Evolutionary conservation across 1,140 invertebrate species (phyloP).

Genomic region (Charaxes varanes): DNA sequence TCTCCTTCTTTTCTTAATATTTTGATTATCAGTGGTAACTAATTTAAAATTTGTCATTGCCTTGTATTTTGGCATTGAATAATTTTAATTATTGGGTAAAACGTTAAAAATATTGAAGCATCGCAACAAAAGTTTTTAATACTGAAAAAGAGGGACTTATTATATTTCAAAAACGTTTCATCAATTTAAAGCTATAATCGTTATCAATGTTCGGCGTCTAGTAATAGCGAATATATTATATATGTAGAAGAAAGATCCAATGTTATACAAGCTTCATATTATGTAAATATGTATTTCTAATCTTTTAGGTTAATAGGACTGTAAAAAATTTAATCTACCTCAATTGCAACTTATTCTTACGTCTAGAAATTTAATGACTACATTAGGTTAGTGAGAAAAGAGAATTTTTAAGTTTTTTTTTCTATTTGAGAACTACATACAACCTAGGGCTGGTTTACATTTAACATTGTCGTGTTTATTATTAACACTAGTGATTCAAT

Average conservation of each 20-base stretch:
- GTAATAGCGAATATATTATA: slow-evolving; percentile 24
- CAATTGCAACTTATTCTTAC: slow-evolving; percentile 69
- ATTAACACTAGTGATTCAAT: slow-evolving; percentile 42
- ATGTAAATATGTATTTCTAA: slow-evolving; percentile 66
- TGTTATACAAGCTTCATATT: slow-evolving; percentile 58
- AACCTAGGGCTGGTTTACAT: slow-evolving; percentile 36
- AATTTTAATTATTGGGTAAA: too few species aligned
- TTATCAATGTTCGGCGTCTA: slow-evolving; percentile 46
- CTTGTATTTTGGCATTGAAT: too few species aligned
- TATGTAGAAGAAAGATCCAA: slow-evolving; percentile 38
- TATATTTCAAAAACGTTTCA: background rate
- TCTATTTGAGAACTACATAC: slow-evolving; percentile 49
- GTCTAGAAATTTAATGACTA: slow-evolving; percentile 63
- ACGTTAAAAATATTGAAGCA: too few species aligned
- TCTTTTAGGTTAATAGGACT: slow-evolving; percentile 71
- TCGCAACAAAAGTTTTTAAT: too few species aligned
- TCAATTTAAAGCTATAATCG: slow-evolving; percentile 26
- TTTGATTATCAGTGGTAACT: too few species aligned
- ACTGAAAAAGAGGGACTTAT: too few species aligned
- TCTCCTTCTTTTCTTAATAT: too few species aligned
- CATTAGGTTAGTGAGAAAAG: slow-evolving; percentile 63
- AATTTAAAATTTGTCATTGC: too few species aligned
- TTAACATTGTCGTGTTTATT: slow-evolving; percentile 36
- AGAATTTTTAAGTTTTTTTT: slow-evolving; percentile 44
- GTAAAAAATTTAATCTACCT: slow-evolving; percentile 73